Percentiles rank a stretch among this genome's conserved stretches.
phyloP scores from a whole-genome alignment of 2,797 vertebrate genomes.

The Neopelma chrysocephalum region DNA sequence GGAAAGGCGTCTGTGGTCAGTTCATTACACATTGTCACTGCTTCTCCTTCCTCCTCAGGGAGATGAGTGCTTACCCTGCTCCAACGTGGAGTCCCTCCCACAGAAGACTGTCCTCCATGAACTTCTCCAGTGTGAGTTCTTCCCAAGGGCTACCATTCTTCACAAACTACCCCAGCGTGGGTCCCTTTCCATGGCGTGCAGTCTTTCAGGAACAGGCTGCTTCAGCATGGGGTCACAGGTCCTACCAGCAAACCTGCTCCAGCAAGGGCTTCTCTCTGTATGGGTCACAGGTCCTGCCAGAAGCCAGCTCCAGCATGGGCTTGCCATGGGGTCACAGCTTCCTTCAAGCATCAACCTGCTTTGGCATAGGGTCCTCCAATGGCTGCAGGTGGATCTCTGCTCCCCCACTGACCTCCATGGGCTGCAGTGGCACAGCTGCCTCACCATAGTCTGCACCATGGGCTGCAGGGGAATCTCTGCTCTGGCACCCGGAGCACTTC shows the following conservation, averaged over 20 bases:
- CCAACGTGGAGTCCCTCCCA: background rate
- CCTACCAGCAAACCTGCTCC: background rate
- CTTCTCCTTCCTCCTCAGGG: background rate
- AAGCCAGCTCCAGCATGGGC: background rate
- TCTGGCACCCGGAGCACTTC: background rate
- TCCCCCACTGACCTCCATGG: fast-evolving
- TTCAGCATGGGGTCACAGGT: background rate
- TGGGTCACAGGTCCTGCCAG: background rate
- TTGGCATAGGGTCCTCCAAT: background rate
- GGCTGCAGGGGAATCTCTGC: background rate
- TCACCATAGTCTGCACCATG: background rate
- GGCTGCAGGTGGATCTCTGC: background rate
- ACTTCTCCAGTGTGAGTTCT: background rate
- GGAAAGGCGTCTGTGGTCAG: background rate
- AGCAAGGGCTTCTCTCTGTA: background rate
- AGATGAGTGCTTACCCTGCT: background rate
- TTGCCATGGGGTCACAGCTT: fast-evolving
- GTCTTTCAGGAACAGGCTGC: background rate
- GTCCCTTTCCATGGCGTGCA: background rate
- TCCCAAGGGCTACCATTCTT: background rate
- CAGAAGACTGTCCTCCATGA: background rate
- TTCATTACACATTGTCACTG: background rate
- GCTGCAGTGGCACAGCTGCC: background rate
- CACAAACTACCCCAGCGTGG: background rate
- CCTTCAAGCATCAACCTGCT: background rate